Conservation (phyloP, 2,888 invertebrate genomes). For the Syrphus vitripennis region DNA sequence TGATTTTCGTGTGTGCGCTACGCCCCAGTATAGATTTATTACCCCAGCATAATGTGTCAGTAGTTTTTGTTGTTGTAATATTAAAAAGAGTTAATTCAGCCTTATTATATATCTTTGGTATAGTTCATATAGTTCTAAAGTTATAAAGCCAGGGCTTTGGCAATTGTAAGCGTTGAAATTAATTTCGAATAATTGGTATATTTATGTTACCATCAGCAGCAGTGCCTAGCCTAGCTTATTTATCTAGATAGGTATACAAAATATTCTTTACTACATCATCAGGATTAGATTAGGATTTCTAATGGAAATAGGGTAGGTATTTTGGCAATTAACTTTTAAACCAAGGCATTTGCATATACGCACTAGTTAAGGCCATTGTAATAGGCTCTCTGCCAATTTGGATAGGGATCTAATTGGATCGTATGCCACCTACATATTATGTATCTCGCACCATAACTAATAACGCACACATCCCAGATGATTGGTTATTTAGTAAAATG, state of each 20-base stretch:
- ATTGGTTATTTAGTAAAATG: no score
- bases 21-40: conserved; percentile 53
- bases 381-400: neutral
- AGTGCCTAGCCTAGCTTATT: neutral
- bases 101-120: neutral
- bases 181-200: conserved; percentile 55
- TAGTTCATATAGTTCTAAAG: neutral
- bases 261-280: neutral
- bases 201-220: conserved; percentile 26
- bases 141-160: neutral
- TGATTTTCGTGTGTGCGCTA: conserved; percentile 54
- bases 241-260: neutral
- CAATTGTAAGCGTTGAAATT: conserved; percentile 49
- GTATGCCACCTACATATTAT: neutral
- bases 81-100: neutral
- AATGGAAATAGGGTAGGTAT: neutral
- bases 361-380: neutral
- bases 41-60: neutral
- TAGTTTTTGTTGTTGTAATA: neutral
- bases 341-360: neutral
- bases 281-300: conserved; percentile 4
- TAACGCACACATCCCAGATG: neutral
- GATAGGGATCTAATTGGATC: neutral
- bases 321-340: conserved; percentile 6
- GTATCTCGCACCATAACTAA: neutral